Evolutionary conservation across 2,113 vertebrate genomes (phyloP), one percentile per base, ranked within the genome.

Genomic region (Cebidichthys violaceus): DNA sequence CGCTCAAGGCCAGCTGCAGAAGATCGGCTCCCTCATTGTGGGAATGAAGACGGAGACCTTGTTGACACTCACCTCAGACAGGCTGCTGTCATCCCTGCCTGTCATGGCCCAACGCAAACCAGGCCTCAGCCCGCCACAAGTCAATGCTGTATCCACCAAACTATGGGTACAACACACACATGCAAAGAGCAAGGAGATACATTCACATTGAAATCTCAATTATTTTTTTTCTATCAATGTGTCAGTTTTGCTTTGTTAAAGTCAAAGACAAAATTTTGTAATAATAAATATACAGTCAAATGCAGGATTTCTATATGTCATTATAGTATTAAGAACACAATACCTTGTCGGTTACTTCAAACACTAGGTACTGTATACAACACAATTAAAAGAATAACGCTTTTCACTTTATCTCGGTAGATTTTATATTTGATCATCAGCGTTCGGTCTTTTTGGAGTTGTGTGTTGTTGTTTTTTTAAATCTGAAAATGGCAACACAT

Each of bases 41-140:
- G 95, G 96, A 9, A 60, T 96, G 60, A 94, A 88, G 81, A 90
- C 94, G 3, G 93, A 95, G 82, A 83, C 64, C 3, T 77, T 96
- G 10, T 81, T 91, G 89, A 74, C 33, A 7, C 64, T 96, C 75
- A 81, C 94, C 2, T 82, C 93, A 22, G 89, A 94, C 77, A 81
- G 37, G 39, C 90, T 96, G 75, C 91, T 92, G 52, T 79, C 89
- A 0, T 87, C 85, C 0, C 74, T 96, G 54, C 92, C 93, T 0
- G 86, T 81, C 71, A 88, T 96, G n/a, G 90, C 90, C 20, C 81
- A 69, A 18, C 79, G 88, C 39, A 85, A 50, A 13, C 66, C 66
- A 3, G 75, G 77, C 52, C 89, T 95, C 82, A 92, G 84, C 68
- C 88, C 90, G 1, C 65, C 89, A 6, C 95, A 95, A 79, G 83